Conservation (phyloP, 2,797 vertebrate genomes). For the Pangasius macronema region DNA sequence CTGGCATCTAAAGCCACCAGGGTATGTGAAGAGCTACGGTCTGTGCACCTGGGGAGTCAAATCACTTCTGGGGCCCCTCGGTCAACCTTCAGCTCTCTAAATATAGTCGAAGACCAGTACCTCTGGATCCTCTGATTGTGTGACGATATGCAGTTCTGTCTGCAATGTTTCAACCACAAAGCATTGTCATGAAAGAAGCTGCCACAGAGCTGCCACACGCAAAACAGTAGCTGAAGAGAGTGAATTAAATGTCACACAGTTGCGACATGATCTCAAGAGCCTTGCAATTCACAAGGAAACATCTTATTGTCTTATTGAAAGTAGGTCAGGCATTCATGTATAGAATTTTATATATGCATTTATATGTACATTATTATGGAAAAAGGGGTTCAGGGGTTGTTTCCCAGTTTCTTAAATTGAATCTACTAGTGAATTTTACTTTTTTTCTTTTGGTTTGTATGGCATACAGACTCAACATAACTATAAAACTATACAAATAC, state of each 20-base stretch:
- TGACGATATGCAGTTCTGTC: not conserved
- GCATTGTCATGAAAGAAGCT: constrained; percentile 12
- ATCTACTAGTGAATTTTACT: not conserved
- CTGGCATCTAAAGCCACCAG: not conserved
- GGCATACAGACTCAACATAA: not conserved
- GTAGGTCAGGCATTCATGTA: not conserved
- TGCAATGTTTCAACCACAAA: constrained; percentile 24
- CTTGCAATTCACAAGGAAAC: not conserved
- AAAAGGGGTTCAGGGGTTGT: not conserved
- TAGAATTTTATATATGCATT: not conserved
- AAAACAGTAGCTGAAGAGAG: not conserved
- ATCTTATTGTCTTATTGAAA: constrained; percentile 6
- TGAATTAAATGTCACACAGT: constrained; percentile 40
- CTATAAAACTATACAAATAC: not conserved
- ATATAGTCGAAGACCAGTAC: constrained; percentile 22
- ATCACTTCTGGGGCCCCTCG: constrained; percentile 21
- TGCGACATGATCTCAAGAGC: constrained; percentile 20
- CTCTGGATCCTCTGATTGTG: not conserved
- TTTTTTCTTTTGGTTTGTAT: not conserved
- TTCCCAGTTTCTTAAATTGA: not conserved
- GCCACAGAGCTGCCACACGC: not conserved
- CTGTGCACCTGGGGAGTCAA: constrained; percentile 17
- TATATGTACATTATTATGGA: not conserved
- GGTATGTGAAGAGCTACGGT: not conserved
- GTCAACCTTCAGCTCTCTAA: constrained; percentile 8